A percentile compares a stretch with the other conserved stretches of the same genome.
These are phyloP conservation scores for Gymnocheta viridis DNA, from an alignment of 2,888 invertebrate genomes.

Conservation along the genomic window DNA sequence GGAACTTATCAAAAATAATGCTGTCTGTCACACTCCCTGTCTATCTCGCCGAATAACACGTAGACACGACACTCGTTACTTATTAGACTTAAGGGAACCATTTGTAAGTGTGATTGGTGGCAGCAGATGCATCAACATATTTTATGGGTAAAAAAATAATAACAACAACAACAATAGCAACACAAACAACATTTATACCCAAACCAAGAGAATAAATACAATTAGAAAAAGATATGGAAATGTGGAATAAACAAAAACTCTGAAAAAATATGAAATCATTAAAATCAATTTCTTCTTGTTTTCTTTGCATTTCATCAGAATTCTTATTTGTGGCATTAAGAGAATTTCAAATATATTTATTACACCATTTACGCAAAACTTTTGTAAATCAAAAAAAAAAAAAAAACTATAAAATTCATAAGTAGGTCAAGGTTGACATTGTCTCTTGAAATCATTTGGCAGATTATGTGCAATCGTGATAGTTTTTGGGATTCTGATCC, in stretches of 20 bases:
- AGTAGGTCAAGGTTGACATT: not conserved
- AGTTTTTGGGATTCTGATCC: no score
- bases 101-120: conserved; percentile 77
- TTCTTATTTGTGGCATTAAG: conserved; percentile 33
- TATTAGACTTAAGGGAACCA: conserved; percentile 73
- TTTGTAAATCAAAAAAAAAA: no score
- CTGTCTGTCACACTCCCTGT: not conserved
- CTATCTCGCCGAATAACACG: conserved; percentile 1
- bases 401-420: not conserved
- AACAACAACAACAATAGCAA: conserved; percentile 1
- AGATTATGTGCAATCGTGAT: no score
- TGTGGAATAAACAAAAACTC: conserved; percentile 7
- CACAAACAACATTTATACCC: not conserved
- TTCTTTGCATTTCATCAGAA: conserved; percentile 32
- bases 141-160: conserved; percentile 54
- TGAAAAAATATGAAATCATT: not conserved
- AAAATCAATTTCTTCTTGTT: conserved; percentile 38
- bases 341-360: conserved; percentile 11
- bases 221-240: conserved; percentile 24
- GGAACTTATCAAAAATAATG: not conserved
- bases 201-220: conserved; percentile 50
- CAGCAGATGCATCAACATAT: conserved; percentile 76
- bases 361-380: conserved; percentile 9
- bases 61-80: conserved; percentile 36
- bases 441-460: not conserved